Evolutionary conservation across 1,140 invertebrate genomes (phyloP).

Genomic region (Diorhabda elongata): DNA sequence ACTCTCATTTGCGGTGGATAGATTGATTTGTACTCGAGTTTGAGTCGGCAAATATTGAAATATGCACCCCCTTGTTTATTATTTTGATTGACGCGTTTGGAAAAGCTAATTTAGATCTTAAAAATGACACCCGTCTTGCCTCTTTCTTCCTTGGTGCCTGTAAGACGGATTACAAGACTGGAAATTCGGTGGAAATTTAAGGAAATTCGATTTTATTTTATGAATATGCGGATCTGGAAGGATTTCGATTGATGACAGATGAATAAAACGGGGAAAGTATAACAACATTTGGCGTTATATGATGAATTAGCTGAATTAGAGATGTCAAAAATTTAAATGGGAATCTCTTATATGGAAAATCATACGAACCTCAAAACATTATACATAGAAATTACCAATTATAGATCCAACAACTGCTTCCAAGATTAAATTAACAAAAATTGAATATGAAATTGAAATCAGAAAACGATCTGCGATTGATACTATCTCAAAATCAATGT

Average conservation of each 20-base stretch:
- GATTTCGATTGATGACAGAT: not conserved
- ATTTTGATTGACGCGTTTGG: slow-evolving; percentile 43
- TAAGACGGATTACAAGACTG: slow-evolving; percentile 18
- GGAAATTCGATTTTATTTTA: slow-evolving; percentile 1
- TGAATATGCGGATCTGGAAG: not conserved
- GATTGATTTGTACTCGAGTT: slow-evolving; percentile 36
- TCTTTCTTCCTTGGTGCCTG: slow-evolving; percentile 3
- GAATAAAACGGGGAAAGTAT: not conserved
- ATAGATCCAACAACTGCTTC: no score
- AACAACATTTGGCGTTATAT: no score
- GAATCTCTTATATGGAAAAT: no score
- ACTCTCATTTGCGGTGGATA: slow-evolving; percentile 20
- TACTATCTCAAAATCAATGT: no score
- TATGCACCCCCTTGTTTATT: slow-evolving; percentile 47
- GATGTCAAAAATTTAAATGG: no score
- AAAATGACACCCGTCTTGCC: slow-evolving; percentile 16
- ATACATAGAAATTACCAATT: no score
- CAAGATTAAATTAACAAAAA: no score
- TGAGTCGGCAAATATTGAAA: slow-evolving; percentile 42
- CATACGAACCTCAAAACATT: no score
- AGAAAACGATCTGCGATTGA: no score
- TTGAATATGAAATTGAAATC: no score
- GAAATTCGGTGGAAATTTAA: slow-evolving; percentile 8
- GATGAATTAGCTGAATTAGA: no score
- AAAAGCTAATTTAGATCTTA: slow-evolving; percentile 34